Evolutionary conservation across 23 tunicate species (phyloP), one percentile per base, ranked within the genome.

Genomic region (Corella eumyota): DNA sequence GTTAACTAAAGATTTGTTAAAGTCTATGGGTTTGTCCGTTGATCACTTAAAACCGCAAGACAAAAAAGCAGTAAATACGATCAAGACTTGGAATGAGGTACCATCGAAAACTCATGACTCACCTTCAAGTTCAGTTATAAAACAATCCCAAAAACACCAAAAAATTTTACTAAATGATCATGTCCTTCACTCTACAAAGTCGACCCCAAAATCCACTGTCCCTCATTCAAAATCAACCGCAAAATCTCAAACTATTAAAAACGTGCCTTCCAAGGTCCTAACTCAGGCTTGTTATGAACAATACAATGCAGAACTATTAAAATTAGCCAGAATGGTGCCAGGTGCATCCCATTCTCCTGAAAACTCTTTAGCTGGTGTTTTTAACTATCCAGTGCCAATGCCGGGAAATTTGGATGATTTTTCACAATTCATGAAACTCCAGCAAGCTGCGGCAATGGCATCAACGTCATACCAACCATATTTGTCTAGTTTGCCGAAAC

Each of bases 291-390:
- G n/a, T n/a, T n/a, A n/a, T n/a, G 80, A 74, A 5, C 58, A 54
- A 1, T 74, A 46, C 64, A 64, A 34, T 24, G 62, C 70, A n/a
- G 80, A 74, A 27, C 58, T 74, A 56, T 36, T 63, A 24, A 74
- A 74, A 36, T 51, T 63, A 20, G 80, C 80, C 23, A 20, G 64
- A 44, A 74, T 74, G 80, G 21, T 59, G 6, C 71, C 80, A 1
- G 29, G 54, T 54, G 4, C 13, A 29, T 52, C 40, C 9, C 29
- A 19, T 9, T 6, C 3, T 11, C 26, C 23, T n/a, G 51, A 40
- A 5, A 62, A 62, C 53, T 52, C 22, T 19, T 13, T 60, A 32
- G 28, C 44, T 25, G 40, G 23, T 20, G 40, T 62, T 37, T 38
- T 62, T 51, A 32, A n/a, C 4, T 62, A 38, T 25, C 71, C 58